Percentiles rank a stretch among this genome's conserved stretches.
phyloP scores from a whole-genome alignment of 2,113 vertebrate genomes.

The Heterotis niloticus region DNA sequence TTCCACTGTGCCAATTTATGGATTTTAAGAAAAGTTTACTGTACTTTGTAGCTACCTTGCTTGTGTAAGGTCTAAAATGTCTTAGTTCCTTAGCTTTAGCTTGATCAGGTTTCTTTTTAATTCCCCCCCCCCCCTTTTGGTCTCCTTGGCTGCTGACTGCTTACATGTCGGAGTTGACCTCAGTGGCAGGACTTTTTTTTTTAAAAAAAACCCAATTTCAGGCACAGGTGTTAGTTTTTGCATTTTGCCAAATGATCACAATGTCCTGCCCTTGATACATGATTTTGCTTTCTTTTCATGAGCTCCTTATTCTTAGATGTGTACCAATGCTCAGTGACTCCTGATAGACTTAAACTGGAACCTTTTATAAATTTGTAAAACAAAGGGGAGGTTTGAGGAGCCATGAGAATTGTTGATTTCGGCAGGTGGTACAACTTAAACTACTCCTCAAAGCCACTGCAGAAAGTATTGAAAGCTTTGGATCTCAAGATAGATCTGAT shows the following conservation, averaged over 20 bases:
- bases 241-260: neutral
- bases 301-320: conserved; percentile 19
- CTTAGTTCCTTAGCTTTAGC: neutral
- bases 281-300: neutral
- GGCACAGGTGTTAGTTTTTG: neutral
- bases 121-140: neutral
- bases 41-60: neutral
- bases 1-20: neutral
- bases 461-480: conserved; percentile 1
- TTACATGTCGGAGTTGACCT: neutral
- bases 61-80: neutral
- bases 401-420: conserved; percentile 17
- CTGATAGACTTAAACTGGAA: conserved; percentile 10
- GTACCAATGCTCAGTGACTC: conserved; percentile 7
- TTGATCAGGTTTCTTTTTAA: neutral
- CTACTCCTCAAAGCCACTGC: neutral
- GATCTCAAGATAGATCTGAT: conserved; percentile 22
- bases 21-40: neutral
- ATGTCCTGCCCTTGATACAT: conserved; percentile 9
- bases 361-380: conserved; percentile 19
- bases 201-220: neutral
- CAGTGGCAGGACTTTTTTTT: neutral
- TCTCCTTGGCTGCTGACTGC: neutral
- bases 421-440: conserved; percentile 7
- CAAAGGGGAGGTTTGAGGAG: conserved; percentile 1